phyloP scores from a whole-genome alignment of 2,797 vertebrate species.

The Galagoides demidoff region DNA sequence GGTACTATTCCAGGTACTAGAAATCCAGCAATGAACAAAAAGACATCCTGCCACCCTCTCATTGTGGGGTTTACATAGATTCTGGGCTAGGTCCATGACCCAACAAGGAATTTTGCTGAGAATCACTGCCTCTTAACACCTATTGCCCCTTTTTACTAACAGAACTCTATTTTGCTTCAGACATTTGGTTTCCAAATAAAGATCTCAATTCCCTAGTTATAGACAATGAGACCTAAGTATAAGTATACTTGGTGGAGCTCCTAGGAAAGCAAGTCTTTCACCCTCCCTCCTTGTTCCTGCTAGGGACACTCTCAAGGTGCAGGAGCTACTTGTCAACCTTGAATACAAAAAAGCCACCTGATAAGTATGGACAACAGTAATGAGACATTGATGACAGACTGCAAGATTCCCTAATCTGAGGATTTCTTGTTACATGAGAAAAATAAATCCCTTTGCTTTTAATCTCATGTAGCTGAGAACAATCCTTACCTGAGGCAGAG shows the following conservation, averaged over 20 bases:
- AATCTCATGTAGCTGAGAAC: not conserved
- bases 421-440: not conserved
- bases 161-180: not conserved
- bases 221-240: too few species aligned
- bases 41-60: not conserved
- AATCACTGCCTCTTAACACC: not conserved
- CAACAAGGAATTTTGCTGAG: not conserved
- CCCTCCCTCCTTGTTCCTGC: not conserved
- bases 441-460: not conserved
- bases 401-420: not conserved
- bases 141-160: not conserved
- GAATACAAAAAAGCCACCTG: not conserved
- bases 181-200: not conserved
- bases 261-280: not conserved
- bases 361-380: not conserved
- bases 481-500: not conserved
- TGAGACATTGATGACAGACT: accelerated
- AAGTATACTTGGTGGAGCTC: not conserved
- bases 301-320: not conserved
- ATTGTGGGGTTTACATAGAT: accelerated
- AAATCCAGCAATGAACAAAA: not conserved
- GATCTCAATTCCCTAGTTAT: not conserved
- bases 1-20: not conserved
- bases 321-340: not conserved
- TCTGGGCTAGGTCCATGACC: not conserved